Base-by-base conservation (phyloP, 2,113 vertebrate species). In the Merops nubicus region DNA sequence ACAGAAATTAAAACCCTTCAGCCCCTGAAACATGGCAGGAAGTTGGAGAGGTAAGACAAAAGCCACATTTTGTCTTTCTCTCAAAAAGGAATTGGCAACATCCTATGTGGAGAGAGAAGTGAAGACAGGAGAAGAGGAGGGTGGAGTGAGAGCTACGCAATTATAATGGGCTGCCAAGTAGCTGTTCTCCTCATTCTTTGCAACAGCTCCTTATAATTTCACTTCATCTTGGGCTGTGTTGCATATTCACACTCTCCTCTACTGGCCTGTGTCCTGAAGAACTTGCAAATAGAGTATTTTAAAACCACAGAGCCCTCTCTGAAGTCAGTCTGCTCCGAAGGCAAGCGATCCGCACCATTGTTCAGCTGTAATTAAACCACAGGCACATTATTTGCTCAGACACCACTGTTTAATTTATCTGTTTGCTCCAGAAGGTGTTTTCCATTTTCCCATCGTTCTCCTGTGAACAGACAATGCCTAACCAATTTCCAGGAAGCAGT, bases 361-460 rank as follows among this genome's bases (percentile, higher is more conserved):
- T 96, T 84, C 92, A 57, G 72, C 88, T 90, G 92, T 88, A 95
- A 96, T 95, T 96, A 95, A 95, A 95, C 93, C 80, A 75, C 22
- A 95, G 83, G 59, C 72, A 81, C 79, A 56, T 86, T 86, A 94
- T 94, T 96, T 94, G 88, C 92, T 92, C 92, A 88, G 40, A 92
- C 82, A 79, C 85, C 50, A 43, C 79, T 86, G 82, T 67, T 94
- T 80, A 63, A 92, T 96, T 93, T 96, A 94, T 96, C 94, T 95
- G 82, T 93, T 96, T 94, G 96, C 92, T 92, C 92, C 96, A 96
- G 95, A 74, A 96, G 76, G 82, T 91, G 79, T 54, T 92, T 93
- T 93, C 88, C 85, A 93, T 86, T 94, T 86, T 42, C 78, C 68
- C 88, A 36, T 16, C 53, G 2, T n/a, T 86, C 78, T 95, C 67